Evolutionary conservation across 2,888 invertebrate genomes (phyloP), one percentile per base, ranked within the genome.

Genomic region (Steinernema carpocapsae): DNA sequence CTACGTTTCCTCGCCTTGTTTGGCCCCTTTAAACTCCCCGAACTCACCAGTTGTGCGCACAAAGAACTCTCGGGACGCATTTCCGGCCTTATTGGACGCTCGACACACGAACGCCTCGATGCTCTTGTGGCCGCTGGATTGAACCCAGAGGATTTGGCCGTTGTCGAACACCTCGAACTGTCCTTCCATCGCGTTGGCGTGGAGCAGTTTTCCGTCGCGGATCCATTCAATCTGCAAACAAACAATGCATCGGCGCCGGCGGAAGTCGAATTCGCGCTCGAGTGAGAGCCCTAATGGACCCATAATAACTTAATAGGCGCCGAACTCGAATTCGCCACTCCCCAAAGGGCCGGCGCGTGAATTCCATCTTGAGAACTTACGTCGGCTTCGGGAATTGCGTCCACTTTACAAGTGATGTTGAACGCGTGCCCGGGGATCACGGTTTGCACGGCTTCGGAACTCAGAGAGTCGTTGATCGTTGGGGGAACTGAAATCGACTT

Each of bases 381-480:
- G 71, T 72, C 48, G 1, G 85, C 91, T 0, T 79, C 72, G 0
- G 92, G 92, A 1, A 46, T 76, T 19, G 84, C 85, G n/a, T 78
- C 74, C 14, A 79, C 83, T 4, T 74, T 71, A 83, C 90, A 91
- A 3, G 88, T 87, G 24, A 91, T 80, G 24, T 87, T 83, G 3
- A 89, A 70, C 1, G 70, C 43, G 0, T 71, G 46, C 0, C 76
- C 78, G 1, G 83, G 83, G 43, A 80, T 77, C 6, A 79, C 78
- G 0, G 82, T 79, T 17, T 83, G 78, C 22, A 85, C 71, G 2
- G 82, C 56, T 0, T 76, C 72, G 0, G 87, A 87, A 4, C 83
- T 82, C 17, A 75, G 42, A 1, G 78, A 72, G 3, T 87, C 86
- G 76, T 81, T 80, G 73, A 87, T 85, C 1, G 76, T 71, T 29